Evolutionary conservation across 2,113 vertebrate genomes (phyloP).

Genomic region (Vanacampus margaritifer): DNA sequence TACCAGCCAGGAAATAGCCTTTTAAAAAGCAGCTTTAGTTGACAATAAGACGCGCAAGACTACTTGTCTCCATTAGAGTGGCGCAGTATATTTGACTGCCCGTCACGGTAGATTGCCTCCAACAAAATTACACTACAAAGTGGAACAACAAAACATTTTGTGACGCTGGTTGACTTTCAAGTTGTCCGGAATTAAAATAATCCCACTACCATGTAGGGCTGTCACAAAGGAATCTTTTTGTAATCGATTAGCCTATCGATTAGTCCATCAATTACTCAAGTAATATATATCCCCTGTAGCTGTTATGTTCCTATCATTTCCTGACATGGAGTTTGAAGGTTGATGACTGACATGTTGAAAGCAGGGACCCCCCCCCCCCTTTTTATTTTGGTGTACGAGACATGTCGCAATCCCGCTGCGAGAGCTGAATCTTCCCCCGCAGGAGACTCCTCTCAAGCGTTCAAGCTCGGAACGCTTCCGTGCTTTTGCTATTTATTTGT

Average conservation of each 20-base stretch:
- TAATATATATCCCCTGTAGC: no score
- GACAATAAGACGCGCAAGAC: neutral
- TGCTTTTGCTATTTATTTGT: neutral
- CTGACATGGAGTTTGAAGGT: neutral
- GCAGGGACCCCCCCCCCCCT: neutral
- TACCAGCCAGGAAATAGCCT: neutral
- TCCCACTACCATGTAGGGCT: no score
- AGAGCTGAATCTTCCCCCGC: neutral
- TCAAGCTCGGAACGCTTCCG: neutral
- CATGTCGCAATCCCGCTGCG: neutral
- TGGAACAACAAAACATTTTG: no score
- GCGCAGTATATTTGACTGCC: neutral
- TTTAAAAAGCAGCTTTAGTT: neutral
- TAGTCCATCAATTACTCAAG: no score
- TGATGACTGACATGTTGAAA: constrained; percentile 3
- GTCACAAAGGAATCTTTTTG: no score
- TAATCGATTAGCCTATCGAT: no score
- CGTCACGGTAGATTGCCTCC: neutral
- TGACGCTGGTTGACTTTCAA: no score
- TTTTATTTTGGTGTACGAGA: neutral
- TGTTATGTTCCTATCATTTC: neutral
- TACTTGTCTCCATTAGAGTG: neutral
- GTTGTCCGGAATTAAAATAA: no score
- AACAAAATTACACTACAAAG: no score
- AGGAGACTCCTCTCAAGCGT: neutral